phyloP scores from a whole-genome alignment of 2,797 vertebrate genomes.

The Vespertilio murinus region DNA sequence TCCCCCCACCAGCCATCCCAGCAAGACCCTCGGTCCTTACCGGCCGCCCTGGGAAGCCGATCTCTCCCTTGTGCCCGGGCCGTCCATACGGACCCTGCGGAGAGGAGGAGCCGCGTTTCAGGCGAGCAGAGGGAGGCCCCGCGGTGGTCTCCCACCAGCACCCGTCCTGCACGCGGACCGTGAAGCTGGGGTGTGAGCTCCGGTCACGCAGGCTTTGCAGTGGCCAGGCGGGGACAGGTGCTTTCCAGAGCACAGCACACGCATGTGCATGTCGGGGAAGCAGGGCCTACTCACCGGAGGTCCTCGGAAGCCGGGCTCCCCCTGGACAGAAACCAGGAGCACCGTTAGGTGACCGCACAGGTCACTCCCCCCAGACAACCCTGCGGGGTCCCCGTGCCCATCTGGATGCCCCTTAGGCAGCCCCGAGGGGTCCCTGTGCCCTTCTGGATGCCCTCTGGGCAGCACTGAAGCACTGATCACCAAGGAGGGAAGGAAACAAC shows the following conservation, averaged over 20 bases:
- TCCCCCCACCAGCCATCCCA: neutral
- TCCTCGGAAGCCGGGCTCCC: slow-evolving; percentile 82
- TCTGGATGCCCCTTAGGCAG: rapidly evolving
- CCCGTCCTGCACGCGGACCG: neutral
- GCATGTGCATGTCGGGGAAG: rapidly evolving
- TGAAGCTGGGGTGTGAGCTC: neutral
- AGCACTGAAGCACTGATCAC: neutral
- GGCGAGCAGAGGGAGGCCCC: neutral
- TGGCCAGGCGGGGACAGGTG: rapidly evolving
- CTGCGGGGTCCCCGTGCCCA: neutral
- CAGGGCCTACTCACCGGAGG: slow-evolving; percentile 60
- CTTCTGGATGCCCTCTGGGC: rapidly evolving
- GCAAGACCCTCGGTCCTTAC: slow-evolving; percentile 84
- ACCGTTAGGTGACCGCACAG: rapidly evolving
- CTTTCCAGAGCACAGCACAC: rapidly evolving
- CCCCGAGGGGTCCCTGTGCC: neutral
- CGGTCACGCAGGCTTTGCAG: rapidly evolving
- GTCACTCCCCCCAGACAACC: no score
- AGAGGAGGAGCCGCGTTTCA: rapidly evolving
- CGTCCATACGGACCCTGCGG: slow-evolving; percentile 83
- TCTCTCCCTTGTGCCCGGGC: slow-evolving; percentile 93
- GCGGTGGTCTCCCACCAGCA: rapidly evolving
- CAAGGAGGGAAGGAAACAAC: neutral
- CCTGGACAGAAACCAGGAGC: slow-evolving; percentile 71
- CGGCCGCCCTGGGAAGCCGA: slow-evolving; percentile 96